phyloP scores from a whole-genome alignment of 2,113 vertebrate species.

The Pterophyllum scalare region DNA sequence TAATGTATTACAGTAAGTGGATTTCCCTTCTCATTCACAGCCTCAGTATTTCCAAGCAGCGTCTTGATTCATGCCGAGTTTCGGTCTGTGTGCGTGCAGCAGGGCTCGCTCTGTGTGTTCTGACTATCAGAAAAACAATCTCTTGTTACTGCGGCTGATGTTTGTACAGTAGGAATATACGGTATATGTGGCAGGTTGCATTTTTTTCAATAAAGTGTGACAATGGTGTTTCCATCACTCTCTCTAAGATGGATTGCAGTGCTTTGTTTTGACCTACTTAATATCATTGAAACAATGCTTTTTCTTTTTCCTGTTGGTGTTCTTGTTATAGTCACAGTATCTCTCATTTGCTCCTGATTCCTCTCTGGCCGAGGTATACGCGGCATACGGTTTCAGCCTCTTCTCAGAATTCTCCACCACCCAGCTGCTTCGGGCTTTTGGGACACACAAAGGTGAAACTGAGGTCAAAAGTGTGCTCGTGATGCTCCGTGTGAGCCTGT shows the following conservation, averaged over 20 bases:
- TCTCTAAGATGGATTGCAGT: not conserved
- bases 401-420: conserved; percentile 59
- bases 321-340: not conserved
- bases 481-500: not conserved
- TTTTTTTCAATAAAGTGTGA: conserved; percentile 80
- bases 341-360: conserved; percentile 23
- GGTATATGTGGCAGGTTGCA: conserved; percentile 56
- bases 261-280: not conserved
- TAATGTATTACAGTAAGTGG: conserved; percentile 10
- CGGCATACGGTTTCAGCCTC: conserved; percentile 58
- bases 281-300: not conserved
- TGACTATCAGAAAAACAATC: conserved; percentile 29
- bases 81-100: conserved; percentile 35
- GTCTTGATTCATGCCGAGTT: conserved; percentile 24
- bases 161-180: conserved; percentile 54
- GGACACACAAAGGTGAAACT: conserved; percentile 48
- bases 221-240: conserved; percentile 14
- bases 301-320: not conserved
- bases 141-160: conserved; percentile 49
- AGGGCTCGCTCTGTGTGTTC: conserved; percentile 25
- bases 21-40: conserved; percentile 26
- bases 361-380: conserved; percentile 55
- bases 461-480: conserved; percentile 51
- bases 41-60: conserved; percentile 16
- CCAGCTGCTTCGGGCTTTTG: conserved; percentile 69